Evolutionary conservation across 2,113 vertebrate genomes (phyloP).

Genomic region (Thalassarche chlororhynchos): DNA sequence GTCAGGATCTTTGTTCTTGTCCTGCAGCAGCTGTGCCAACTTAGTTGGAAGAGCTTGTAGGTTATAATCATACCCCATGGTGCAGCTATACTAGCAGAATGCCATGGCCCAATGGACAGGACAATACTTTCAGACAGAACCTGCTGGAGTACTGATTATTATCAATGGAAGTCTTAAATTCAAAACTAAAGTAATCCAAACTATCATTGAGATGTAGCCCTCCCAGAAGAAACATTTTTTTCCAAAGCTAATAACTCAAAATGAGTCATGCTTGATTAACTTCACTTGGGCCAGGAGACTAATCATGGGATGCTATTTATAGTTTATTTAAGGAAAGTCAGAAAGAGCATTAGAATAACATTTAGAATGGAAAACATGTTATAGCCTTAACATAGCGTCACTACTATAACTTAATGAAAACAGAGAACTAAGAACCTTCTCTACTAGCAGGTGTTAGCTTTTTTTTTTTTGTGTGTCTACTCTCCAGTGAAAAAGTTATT

Average conservation of each 20-base stretch:
- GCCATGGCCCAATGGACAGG: background rate
- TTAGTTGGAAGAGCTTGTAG: background rate
- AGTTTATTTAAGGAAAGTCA: slow-evolving; percentile 34
- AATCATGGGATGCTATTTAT: slow-evolving; percentile 34
- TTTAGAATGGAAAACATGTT: background rate
- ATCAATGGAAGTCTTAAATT: background rate
- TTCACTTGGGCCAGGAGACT: slow-evolving; percentile 33
- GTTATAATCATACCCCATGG: background rate
- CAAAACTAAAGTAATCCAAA: background rate
- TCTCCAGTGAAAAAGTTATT: background rate
- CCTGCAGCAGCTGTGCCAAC: background rate
- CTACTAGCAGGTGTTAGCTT: background rate
- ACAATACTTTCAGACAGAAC: background rate
- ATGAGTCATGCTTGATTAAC: slow-evolving; percentile 29
- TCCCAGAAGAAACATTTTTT: slow-evolving; percentile 20
- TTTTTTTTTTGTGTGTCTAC: background rate
- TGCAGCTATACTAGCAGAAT: background rate
- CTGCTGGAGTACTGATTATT: background rate
- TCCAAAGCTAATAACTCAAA: background rate
- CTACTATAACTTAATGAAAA: background rate
- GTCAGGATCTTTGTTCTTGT: background rate
- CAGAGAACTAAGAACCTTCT: background rate
- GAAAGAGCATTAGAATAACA: background rate
- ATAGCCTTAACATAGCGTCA: background rate
- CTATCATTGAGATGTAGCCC: background rate